phyloP scores from a whole-genome alignment of 2,113 vertebrate species.

The Eurypyga helias region DNA sequence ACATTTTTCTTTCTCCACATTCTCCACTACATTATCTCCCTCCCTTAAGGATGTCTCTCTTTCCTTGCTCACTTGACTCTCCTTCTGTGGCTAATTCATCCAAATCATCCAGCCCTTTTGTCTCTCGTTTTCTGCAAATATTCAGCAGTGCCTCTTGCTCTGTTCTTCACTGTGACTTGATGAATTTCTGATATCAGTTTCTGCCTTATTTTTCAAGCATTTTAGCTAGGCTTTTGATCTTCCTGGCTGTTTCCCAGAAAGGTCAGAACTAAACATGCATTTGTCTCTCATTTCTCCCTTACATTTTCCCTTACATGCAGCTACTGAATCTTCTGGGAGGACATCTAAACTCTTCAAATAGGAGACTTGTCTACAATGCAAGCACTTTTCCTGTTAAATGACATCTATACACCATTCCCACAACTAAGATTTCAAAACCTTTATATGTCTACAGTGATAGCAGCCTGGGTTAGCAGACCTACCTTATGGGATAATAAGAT shows the following conservation, averaged over 20 bases:
- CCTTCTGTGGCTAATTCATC: neutral
- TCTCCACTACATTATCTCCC: neutral
- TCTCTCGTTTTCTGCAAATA: neutral
- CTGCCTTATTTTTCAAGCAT: neutral
- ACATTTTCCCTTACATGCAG: neutral
- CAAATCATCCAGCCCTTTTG: neutral
- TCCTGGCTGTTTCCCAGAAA: neutral
- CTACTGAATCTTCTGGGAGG: neutral
- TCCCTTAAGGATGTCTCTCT: neutral
- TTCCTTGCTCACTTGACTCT: neutral
- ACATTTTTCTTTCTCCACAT: neutral
- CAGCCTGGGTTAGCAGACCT: neutral
- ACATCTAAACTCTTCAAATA: neutral
- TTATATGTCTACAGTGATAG: neutral
- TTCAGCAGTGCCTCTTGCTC: neutral
- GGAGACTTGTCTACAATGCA: neutral
- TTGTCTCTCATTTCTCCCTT: neutral
- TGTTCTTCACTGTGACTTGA: neutral
- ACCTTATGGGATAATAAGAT: neutral
- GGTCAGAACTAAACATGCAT: neutral
- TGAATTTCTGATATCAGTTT: neutral
- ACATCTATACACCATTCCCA: neutral
- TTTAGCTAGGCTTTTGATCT: neutral
- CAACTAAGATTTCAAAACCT: neutral
- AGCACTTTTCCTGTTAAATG: neutral